These are phyloP conservation scores for Xenus cinereus DNA, from an alignment of 2,113 vertebrate species.

Conservation along the genomic window DNA sequence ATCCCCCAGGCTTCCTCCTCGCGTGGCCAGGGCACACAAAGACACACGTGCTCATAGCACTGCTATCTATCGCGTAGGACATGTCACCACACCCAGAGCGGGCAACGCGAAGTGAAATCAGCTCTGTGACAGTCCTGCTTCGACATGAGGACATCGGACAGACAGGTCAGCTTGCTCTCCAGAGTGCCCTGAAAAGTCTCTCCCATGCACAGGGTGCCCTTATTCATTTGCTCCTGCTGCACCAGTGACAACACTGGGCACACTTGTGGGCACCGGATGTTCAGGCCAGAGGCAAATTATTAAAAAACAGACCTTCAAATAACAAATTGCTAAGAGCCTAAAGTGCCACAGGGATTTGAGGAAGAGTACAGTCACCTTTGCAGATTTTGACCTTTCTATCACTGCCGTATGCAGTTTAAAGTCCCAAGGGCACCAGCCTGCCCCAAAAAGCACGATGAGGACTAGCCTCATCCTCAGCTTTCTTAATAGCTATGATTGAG, in stretches of 20 bases:
- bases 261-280: rapidly evolving
- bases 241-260: background rate
- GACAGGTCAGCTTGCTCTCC: background rate
- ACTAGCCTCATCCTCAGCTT: background rate
- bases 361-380: background rate
- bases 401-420: rapidly evolving
- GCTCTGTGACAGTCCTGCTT: background rate
- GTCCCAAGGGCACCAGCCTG: background rate
- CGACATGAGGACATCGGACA: rapidly evolving
- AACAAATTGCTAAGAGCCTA: background rate
- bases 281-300: background rate
- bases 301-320: background rate
- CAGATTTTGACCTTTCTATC: background rate
- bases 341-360: rapidly evolving
- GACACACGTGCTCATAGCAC: background rate
- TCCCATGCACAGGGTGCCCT: background rate
- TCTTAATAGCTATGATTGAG: background rate
- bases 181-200: background rate
- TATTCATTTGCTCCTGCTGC: background rate
- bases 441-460: background rate
- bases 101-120: background rate
- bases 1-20: background rate
- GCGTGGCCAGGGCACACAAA: background rate
- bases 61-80: background rate
- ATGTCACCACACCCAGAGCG: background rate